A percentile compares a stretch with the other conserved stretches of the same genome.
Evolutionary conservation across 30 jellyfish, hydroid and myxozoan species (phyloP).

Genomic region (Turritopsis dohrnii): DNA sequence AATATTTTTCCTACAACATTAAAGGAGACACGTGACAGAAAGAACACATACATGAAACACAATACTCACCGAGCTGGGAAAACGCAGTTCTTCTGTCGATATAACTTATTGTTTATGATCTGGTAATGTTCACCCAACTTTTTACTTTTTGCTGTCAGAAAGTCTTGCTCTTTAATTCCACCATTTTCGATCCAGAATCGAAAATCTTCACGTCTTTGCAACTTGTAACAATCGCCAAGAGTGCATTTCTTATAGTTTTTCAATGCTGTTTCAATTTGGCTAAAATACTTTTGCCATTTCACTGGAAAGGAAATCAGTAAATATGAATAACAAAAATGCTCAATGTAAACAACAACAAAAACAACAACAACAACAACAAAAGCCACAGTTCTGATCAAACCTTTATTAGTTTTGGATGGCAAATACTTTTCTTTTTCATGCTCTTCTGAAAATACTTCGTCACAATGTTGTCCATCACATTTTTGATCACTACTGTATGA

Average conservation of each 20-base stretch:
- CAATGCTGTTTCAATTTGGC: slow-evolving; percentile 43
- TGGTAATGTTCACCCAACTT: slow-evolving; percentile 74
- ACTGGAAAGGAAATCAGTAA: slow-evolving; percentile 36
- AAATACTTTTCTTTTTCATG: background rate
- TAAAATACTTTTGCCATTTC: slow-evolving; percentile 53
- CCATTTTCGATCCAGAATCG: slow-evolving; percentile 66
- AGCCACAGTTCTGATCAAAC: background rate
- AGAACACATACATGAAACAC: too few species aligned
- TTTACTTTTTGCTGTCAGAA: slow-evolving; percentile 43
- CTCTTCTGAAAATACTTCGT: background rate
- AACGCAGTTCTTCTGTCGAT: slow-evolving; percentile 61
- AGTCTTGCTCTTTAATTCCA: slow-evolving; percentile 53
- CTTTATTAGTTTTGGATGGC: background rate
- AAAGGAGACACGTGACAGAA: too few species aligned
- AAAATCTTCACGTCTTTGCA: slow-evolving; percentile 62
- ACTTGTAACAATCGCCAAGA: slow-evolving; percentile 47
- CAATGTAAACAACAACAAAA: too few species aligned
- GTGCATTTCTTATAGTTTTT: slow-evolving; percentile 47
- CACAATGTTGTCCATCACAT: background rate
- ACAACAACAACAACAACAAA: too few species aligned
- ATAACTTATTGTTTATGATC: slow-evolving; percentile 61
- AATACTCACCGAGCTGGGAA: slow-evolving; percentile 62
- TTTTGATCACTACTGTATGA: background rate
- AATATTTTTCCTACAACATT: too few species aligned
- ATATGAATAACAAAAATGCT: too few species aligned